Evolutionary conservation across 2,888 invertebrate species (phyloP).

Genomic region (Zaprionus obscuricornis): DNA sequence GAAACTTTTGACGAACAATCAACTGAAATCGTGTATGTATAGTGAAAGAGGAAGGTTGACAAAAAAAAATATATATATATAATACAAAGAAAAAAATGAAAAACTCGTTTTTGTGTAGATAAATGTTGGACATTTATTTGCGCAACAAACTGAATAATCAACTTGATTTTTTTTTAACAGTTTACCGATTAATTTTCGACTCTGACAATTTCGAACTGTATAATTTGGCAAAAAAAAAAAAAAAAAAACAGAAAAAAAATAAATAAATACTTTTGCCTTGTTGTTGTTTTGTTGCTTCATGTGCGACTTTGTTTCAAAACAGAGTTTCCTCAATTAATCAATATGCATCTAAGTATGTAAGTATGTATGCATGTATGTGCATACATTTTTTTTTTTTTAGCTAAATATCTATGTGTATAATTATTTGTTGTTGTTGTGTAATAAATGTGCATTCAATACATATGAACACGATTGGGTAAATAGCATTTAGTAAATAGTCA

Average conservation of each 20-base stretch:
- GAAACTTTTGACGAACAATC: slow-evolving; percentile 2
- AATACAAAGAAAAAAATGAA: slow-evolving; percentile 9
- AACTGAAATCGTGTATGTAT: not conserved
- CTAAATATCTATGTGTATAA: slow-evolving; percentile 15
- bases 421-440: slow-evolving; percentile 30
- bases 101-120: slow-evolving; percentile 37
- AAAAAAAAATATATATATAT: slow-evolving; percentile 23
- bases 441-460: slow-evolving; percentile 59
- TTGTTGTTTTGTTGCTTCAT: slow-evolving; percentile 19
- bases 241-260: too few species aligned
- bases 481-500: slow-evolving; percentile 65
- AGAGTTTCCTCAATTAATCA: slow-evolving; percentile 40
- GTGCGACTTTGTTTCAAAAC: slow-evolving; percentile 16
- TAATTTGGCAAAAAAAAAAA: not conserved
- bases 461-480: slow-evolving; percentile 68
- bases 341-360: slow-evolving; percentile 30
- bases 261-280: too few species aligned
- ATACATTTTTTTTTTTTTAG: slow-evolving; percentile 19
- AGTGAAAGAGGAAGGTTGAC: slow-evolving; percentile 11
- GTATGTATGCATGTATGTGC: too few species aligned
- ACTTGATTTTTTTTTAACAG: slow-evolving; percentile 43
- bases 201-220: slow-evolving; percentile 1
- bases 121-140: slow-evolving; percentile 51
- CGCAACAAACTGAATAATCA: slow-evolving; percentile 53
- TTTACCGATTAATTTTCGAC: slow-evolving; percentile 43